phyloP scores from a whole-genome alignment of 2,797 vertebrate species.

The Manis crassicaudata region DNA sequence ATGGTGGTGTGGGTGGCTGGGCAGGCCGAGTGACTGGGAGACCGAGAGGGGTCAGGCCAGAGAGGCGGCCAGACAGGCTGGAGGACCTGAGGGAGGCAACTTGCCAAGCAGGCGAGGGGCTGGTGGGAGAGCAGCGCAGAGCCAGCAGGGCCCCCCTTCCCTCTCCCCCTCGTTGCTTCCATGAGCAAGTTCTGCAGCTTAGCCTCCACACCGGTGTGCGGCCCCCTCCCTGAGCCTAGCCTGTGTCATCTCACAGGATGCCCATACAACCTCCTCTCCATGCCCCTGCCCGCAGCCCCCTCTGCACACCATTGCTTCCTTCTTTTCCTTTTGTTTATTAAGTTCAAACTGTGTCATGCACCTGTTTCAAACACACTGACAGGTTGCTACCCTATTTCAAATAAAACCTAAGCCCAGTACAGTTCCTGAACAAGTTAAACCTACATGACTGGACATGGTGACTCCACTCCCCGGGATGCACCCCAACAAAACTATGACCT shows the following conservation, averaged over 20 bases:
- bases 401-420: neutral
- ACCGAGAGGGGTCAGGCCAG: neutral
- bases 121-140: no score
- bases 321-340: neutral
- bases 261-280: neutral
- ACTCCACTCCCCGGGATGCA: neutral
- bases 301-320: neutral
- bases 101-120: neutral
- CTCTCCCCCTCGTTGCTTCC: neutral
- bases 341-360: neutral
- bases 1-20: neutral
- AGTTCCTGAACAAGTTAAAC: neutral
- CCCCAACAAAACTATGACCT: accelerated
- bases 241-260: accelerated
- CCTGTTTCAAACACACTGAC: neutral
- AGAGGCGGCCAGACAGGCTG: neutral
- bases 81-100: neutral
- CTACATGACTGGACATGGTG: neutral
- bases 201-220: neutral
- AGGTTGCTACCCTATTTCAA: neutral
- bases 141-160: neutral
- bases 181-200: neutral
- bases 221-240: neutral
- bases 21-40: neutral
- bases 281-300: neutral